phyloP scores from a whole-genome alignment of 2,797 vertebrate species.

The Natrix natrix region DNA sequence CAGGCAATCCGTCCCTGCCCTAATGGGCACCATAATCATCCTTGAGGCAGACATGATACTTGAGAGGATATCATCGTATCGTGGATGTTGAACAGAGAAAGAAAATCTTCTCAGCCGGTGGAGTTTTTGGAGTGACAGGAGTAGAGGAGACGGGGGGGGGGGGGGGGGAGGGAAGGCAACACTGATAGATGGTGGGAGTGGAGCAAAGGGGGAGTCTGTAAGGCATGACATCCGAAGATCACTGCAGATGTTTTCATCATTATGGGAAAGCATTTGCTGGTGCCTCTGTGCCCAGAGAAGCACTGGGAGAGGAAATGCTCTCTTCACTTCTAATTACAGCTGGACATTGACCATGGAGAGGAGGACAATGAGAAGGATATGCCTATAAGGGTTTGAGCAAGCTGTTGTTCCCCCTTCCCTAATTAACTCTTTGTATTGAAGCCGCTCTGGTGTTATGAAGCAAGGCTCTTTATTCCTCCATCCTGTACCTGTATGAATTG shows the following conservation, averaged over 20 bases:
- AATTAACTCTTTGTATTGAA: neutral
- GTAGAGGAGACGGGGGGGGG: neutral
- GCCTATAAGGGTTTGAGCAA: conserved; percentile 1
- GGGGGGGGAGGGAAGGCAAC: neutral
- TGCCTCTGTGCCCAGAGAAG: conserved; percentile 57
- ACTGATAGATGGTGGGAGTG: neutral
- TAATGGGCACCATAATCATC: neutral
- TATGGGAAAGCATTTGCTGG: conserved; percentile 55
- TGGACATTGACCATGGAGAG: conserved; percentile 41
- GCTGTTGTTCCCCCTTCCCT: neutral
- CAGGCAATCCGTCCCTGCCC: neutral
- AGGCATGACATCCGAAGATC: conserved; percentile 49
- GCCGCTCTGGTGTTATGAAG: neutral
- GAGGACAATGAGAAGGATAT: neutral
- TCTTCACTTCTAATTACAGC: conserved; percentile 51
- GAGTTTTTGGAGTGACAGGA: neutral
- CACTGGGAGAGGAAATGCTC: conserved; percentile 49
- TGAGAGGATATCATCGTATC: conserved; percentile 3
- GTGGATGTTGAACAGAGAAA: neutral
- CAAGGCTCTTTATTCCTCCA: neutral
- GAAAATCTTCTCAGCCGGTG: neutral
- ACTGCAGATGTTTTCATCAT: conserved; percentile 55
- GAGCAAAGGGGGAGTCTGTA: neutral
- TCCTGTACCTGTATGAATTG: neutral
- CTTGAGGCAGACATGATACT: neutral